Evolutionary conservation across 1,140 invertebrate species (phyloP).

Genomic region (Pemphigus obesinymphae): DNA sequence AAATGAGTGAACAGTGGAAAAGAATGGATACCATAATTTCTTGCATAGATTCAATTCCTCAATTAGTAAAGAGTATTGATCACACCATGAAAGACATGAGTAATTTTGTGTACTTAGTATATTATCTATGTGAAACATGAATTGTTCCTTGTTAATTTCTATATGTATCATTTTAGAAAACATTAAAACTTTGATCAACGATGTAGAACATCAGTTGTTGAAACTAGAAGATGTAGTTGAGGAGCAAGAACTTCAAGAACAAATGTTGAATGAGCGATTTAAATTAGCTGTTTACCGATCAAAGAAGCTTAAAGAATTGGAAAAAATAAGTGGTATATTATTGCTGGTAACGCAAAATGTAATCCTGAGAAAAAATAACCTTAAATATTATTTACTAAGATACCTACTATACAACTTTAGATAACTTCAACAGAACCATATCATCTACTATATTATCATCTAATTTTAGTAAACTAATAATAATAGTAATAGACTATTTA

Average conservation of each 20-base stretch:
- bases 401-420: too few species aligned
- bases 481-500: too few species aligned
- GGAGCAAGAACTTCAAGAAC: conserved; percentile 59
- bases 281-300: conserved; percentile 62
- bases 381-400: too few species aligned
- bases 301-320: conserved; percentile 59
- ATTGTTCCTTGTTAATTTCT: background rate
- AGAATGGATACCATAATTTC: conserved; percentile 55
- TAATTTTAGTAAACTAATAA: too few species aligned
- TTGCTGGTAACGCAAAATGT: too few species aligned
- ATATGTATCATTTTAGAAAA: conserved; percentile 39
- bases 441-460: too few species aligned
- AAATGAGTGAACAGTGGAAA: conserved; percentile 56
- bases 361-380: too few species aligned
- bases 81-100: conserved; percentile 59
- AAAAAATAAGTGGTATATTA: conserved; percentile 56
- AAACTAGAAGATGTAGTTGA: conserved; percentile 63
- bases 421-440: too few species aligned
- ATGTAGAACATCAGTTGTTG: conserved; percentile 59
- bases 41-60: conserved; percentile 56
- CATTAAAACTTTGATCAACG: conserved; percentile 60
- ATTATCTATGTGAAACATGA: background rate
- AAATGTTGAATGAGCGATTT: conserved; percentile 60
- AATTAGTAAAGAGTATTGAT: conserved; percentile 57
- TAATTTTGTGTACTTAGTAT: conserved; percentile 46